Conservation (phyloP, 2,888 invertebrate genomes). For the Agonopterix alstromeriana region DNA sequence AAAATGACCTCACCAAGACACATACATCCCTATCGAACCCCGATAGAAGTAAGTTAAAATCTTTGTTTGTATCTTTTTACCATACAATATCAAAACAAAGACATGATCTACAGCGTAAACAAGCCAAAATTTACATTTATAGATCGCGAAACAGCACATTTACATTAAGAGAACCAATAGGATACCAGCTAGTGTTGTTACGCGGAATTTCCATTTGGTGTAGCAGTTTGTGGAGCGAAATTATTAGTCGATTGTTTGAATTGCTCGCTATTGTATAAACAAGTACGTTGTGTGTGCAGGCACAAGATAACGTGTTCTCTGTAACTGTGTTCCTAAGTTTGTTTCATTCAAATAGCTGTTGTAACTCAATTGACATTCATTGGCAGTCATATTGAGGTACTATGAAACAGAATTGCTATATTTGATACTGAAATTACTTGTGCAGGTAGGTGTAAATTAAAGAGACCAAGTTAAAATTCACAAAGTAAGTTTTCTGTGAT, state of each 20-base stretch:
- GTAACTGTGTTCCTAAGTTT: too few relatives aligned
- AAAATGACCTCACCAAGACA: too few relatives aligned
- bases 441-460: too few relatives aligned
- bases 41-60: too few relatives aligned
- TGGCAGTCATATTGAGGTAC: too few relatives aligned
- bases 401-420: background rate
- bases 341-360: too few relatives aligned
- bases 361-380: too few relatives aligned
- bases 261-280: slow-evolving; percentile 40
- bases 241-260: slow-evolving; percentile 57
- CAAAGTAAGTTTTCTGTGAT: background rate
- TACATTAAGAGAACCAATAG: slow-evolving; percentile 49
- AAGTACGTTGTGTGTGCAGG: slow-evolving; percentile 36
- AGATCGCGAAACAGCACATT: slow-evolving; percentile 40
- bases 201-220: slow-evolving; percentile 55
- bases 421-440: too few relatives aligned
- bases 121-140: slow-evolving; percentile 10
- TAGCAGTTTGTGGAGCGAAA: slow-evolving; percentile 46
- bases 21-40: too few relatives aligned
- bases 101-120: background rate
- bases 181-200: slow-evolving; percentile 29
- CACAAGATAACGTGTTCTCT: slow-evolving; percentile 32
- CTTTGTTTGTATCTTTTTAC: too few relatives aligned
- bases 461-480: background rate
- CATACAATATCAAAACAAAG: background rate